These are phyloP conservation scores for Limnephilus marmoratus DNA, from an alignment of 2,888 invertebrate species.

Conservation along the genomic window DNA sequence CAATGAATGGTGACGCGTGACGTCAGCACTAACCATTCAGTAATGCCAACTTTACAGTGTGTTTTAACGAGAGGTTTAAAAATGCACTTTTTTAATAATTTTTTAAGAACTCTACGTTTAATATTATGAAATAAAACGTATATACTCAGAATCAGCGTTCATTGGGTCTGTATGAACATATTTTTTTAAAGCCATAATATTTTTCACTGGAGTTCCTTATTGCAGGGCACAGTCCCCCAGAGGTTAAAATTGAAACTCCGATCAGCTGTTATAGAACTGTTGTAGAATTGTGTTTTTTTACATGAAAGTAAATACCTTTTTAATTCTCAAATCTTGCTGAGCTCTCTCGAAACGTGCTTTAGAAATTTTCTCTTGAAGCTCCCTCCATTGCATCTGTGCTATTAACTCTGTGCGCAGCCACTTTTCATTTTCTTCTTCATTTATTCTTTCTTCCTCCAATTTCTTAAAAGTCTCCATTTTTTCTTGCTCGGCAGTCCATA, in stretches of 20 bases:
- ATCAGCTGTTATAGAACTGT: neutral
- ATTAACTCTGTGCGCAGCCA: slow-evolving; percentile 83
- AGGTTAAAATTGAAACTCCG: neutral
- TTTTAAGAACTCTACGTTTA: too few species aligned
- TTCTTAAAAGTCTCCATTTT: slow-evolving; percentile 75
- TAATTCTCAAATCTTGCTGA: slow-evolving; percentile 79
- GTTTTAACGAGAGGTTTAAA: too few species aligned
- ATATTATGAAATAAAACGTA: too few species aligned
- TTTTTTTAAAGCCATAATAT: too few species aligned
- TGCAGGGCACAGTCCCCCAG: too few species aligned
- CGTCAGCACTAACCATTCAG: too few species aligned
- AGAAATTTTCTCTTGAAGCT: slow-evolving; percentile 78
- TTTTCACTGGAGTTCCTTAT: too few species aligned
- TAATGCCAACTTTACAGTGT: too few species aligned
- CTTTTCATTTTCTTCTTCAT: slow-evolving; percentile 78
- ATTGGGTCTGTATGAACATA: too few species aligned
- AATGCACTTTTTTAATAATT: too few species aligned
- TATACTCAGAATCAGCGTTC: too few species aligned
- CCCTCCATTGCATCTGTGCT: slow-evolving; percentile 81
- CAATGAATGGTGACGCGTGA: too few species aligned
- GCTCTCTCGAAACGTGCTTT: slow-evolving; percentile 77
- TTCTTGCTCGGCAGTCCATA: slow-evolving; percentile 77
- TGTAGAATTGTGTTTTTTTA: neutral
- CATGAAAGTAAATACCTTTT: slow-evolving; percentile 69
- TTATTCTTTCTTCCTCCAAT: slow-evolving; percentile 77